These are phyloP conservation scores for Remorina albescens DNA, from an alignment of 2,797 vertebrate genomes.

Conservation along the genomic window DNA sequence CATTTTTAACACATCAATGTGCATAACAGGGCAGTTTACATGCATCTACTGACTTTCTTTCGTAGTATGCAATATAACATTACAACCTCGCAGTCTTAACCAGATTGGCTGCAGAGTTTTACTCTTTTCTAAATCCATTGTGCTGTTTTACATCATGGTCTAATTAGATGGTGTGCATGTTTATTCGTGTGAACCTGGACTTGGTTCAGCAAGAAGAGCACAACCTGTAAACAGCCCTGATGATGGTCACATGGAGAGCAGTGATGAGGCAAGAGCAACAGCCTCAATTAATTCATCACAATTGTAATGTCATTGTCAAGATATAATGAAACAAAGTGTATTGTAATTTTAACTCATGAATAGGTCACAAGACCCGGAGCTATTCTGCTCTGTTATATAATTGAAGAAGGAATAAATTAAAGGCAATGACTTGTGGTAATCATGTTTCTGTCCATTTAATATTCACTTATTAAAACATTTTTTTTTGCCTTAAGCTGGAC, in stretches of 20 bases:
- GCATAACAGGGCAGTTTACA: background rate
- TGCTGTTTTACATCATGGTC: conserved; percentile 21
- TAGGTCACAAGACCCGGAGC: background rate
- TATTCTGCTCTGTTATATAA: background rate
- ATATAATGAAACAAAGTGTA: background rate
- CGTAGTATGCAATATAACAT: background rate
- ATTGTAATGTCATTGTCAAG: background rate
- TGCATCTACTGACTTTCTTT: background rate
- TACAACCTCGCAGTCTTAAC: background rate
- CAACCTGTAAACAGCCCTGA: background rate
- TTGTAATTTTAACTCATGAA: background rate
- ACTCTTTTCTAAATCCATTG: conserved; percentile 5
- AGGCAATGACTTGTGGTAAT: too few relatives aligned
- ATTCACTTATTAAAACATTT: too few relatives aligned
- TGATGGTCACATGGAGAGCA: background rate
- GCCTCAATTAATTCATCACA: too few relatives aligned
- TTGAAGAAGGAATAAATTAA: too few relatives aligned
- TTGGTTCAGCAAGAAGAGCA: conserved; percentile 5
- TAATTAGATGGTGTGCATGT: conserved; percentile 28
- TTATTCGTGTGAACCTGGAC: conserved; percentile 16
- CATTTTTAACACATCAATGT: too few relatives aligned
- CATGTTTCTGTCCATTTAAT: too few relatives aligned
- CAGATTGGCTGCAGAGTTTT: background rate
- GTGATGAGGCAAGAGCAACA: too few relatives aligned
- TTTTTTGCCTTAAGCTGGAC: too few relatives aligned